phyloP scores from a whole-genome alignment of 2,113 vertebrate species.

The Tyrannus savana region DNA sequence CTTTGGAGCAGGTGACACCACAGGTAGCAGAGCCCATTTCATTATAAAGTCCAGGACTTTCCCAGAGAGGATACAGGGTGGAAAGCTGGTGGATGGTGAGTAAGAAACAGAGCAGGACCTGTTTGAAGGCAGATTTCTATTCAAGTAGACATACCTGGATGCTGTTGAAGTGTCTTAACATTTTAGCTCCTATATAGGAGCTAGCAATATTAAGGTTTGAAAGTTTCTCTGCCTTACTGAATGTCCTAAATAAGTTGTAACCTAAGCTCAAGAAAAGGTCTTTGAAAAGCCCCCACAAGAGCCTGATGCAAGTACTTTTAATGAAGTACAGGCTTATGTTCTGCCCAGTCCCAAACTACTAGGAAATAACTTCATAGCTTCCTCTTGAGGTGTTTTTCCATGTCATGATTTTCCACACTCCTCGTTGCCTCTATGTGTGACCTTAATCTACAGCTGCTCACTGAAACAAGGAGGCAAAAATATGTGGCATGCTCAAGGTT shows the following conservation, averaged over 20 bases:
- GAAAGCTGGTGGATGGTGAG: background rate
- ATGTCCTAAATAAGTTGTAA: background rate
- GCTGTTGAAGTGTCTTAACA: background rate
- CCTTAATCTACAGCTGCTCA: background rate
- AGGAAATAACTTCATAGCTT: constrained; percentile 23
- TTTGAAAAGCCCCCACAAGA: background rate
- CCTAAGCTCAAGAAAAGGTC: background rate
- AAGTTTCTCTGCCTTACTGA: background rate
- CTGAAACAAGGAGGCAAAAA: background rate
- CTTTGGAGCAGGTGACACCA: background rate
- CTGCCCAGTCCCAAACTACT: background rate
- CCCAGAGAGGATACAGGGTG: background rate
- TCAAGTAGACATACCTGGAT: background rate
- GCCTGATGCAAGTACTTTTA: background rate
- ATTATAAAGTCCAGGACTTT: background rate
- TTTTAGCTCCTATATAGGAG: background rate
- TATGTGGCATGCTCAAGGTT: background rate
- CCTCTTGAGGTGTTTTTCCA: constrained; percentile 5
- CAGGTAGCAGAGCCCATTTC: background rate
- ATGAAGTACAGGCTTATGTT: background rate
- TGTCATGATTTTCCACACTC: background rate
- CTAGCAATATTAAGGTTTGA: background rate
- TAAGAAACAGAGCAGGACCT: background rate
- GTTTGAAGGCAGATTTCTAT: background rate
- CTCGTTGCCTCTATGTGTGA: background rate